phyloP scores from a whole-genome alignment of 2,888 invertebrate species.

The Luffia ferchaultella region DNA sequence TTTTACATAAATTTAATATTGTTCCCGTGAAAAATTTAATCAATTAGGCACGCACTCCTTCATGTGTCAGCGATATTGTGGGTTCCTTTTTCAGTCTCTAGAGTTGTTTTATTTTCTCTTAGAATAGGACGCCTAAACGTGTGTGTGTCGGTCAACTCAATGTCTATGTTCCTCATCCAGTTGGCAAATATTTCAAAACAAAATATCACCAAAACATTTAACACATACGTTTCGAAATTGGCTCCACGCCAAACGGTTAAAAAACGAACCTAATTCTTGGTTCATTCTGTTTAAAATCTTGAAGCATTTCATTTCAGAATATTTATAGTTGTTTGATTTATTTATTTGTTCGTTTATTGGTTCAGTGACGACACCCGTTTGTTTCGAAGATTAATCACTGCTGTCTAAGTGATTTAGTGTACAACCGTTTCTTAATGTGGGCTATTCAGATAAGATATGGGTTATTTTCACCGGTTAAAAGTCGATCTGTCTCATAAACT shows the following conservation, averaged over 20 bases:
- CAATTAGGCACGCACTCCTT: too few species aligned
- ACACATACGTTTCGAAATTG: background rate
- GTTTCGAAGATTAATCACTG: slow-evolving; percentile 58
- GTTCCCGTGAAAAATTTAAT: too few species aligned
- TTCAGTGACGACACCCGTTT: slow-evolving; percentile 60
- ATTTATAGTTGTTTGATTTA: slow-evolving; percentile 64
- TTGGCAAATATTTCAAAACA: background rate
- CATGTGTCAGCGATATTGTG: too few species aligned
- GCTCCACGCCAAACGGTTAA: background rate
- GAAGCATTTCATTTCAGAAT: slow-evolving; percentile 47
- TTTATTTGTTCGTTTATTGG: slow-evolving; percentile 65
- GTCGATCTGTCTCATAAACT: background rate
- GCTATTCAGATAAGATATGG: slow-evolving; percentile 53
- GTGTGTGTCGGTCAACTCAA: too few species aligned
- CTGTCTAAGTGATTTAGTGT: slow-evolving; percentile 63
- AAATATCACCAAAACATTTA: background rate
- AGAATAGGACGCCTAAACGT: too few species aligned
- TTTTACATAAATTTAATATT: too few species aligned
- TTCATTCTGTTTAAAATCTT: background rate
- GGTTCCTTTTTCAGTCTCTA: too few species aligned
- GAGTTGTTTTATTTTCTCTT: too few species aligned
- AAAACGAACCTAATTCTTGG: slow-evolving; percentile 22
- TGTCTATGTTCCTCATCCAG: too few species aligned
- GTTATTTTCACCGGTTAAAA: background rate
- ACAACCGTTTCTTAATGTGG: slow-evolving; percentile 60